Evolutionary conservation across 2,888 invertebrate genomes (phyloP).

Genomic region (Steinernema carpocapsae): DNA sequence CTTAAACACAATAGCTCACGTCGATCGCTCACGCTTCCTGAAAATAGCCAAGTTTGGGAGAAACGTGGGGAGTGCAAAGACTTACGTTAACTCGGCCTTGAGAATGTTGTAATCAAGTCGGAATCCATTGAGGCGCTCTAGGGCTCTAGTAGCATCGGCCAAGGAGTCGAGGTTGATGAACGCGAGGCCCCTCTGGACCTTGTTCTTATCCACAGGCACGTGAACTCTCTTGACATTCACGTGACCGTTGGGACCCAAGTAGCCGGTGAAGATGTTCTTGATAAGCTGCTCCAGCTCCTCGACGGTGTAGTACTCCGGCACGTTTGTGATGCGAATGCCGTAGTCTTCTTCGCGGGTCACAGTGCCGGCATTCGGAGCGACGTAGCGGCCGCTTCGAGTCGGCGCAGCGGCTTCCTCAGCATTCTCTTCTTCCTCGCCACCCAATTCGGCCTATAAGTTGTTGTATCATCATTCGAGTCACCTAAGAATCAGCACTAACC

Average conservation of each 20-base stretch:
- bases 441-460: not conserved
- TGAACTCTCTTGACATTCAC: too few relatives aligned
- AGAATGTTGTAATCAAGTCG: not conserved
- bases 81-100: not conserved
- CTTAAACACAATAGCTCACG: too few relatives aligned
- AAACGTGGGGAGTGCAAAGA: too few relatives aligned
- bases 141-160: not conserved
- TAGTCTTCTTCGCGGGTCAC: not conserved
- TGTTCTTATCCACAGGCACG: not conserved
- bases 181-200: not conserved
- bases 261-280: not conserved
- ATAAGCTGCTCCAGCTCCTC: not conserved
- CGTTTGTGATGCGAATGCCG: not conserved
- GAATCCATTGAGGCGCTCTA: not conserved
- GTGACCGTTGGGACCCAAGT: not conserved
- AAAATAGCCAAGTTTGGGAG: too few relatives aligned
- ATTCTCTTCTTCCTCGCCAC: not conserved
- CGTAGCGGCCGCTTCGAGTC: not conserved
- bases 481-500: too few relatives aligned
- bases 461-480: not conserved
- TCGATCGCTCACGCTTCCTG: too few relatives aligned
- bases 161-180: not conserved
- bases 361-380: not conserved
- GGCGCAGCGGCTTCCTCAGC: not conserved
- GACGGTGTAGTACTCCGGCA: not conserved